Base-by-base conservation (phyloP, 2,113 vertebrate species). In the Ornithorhynchus anatinus region DNA sequence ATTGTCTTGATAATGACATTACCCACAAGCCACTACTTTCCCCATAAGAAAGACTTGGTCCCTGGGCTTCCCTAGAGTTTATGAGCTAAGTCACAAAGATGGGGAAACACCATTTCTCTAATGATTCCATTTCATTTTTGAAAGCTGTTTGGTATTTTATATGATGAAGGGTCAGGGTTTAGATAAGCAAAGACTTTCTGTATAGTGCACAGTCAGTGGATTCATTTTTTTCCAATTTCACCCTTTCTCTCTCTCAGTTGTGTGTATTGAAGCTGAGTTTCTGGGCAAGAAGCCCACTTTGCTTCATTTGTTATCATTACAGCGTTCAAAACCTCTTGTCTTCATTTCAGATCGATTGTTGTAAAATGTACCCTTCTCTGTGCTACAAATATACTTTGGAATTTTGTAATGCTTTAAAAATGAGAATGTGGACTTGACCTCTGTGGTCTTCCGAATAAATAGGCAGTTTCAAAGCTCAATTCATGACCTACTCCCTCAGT, bases 221-320 rank as follows among this genome's bases (percentile, higher is more conserved):
- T n/a, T n/a, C n/a, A n/a, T n/a, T n/a, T n/a, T 3, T 69, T 15
- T 59, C 45, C 60, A n/a, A n/a, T 58, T 14, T 39, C 37, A 40
- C 29, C 7, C 19, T 37, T 38, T 32, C 20, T 53, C 14, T 48
- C 17, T 56, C 15, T 53, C 43, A 45, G 39, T 36, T 54, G 57
- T 84, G 60, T 65, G 25, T 29, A 19, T 80, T 50, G 19, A 27
- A 29, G 23, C 19, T 50, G 15, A 17, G 42, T 67, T 71, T 64
- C 73, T 61, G 68, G 70, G 83, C 72, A 38, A 10, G 27, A 10
- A 47, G 75, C 67, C 80, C 60, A 54, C 38, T 52, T 60, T 39
- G 44, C 36, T 69, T 79, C 79, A 73, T 67, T 82, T 75, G 52
- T 74, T 73, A 63, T 84, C 45, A 72, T 75, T 45, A 69, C 68